Conservation (phyloP, 2,113 vertebrate genomes). For the Macaca mulatta region DNA sequence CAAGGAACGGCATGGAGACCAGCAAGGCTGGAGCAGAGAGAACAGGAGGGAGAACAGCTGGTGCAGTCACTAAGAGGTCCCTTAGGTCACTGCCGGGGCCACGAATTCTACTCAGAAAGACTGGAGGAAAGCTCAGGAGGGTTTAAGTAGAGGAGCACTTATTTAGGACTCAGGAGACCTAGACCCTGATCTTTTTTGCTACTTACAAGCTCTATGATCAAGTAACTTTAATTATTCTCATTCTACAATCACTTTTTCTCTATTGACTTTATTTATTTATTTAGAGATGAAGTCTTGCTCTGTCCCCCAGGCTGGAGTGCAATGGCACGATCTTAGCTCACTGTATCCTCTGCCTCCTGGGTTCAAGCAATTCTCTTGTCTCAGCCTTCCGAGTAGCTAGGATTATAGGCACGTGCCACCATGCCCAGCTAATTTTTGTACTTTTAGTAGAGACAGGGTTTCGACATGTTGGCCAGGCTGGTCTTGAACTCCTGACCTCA, state of each 20-base stretch:
- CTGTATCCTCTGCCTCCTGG: too few relatives aligned
- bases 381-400: too few relatives aligned
- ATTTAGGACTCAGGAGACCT: neutral
- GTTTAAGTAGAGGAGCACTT: neutral
- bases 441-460: too few relatives aligned
- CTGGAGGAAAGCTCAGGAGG: neutral
- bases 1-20: neutral
- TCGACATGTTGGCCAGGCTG: too few relatives aligned
- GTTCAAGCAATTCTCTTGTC: too few relatives aligned
- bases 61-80: neutral
- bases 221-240: neutral
- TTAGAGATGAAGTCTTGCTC: too few relatives aligned
- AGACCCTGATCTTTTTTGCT: neutral
- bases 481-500: too few relatives aligned
- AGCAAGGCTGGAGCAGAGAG: neutral
- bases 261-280: neutral
- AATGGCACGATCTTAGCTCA: too few relatives aligned
- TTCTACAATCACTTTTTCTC: neutral
- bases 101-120: neutral
- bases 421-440: too few relatives aligned
- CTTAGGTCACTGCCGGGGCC: neutral
- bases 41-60: too few relatives aligned
- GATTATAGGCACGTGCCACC: too few relatives aligned
- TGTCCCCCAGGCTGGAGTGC: too few relatives aligned
- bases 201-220: neutral